phyloP scores from a whole-genome alignment of 1,140 invertebrate species.

The Pachyrhynchus sulphureomaculatus region DNA sequence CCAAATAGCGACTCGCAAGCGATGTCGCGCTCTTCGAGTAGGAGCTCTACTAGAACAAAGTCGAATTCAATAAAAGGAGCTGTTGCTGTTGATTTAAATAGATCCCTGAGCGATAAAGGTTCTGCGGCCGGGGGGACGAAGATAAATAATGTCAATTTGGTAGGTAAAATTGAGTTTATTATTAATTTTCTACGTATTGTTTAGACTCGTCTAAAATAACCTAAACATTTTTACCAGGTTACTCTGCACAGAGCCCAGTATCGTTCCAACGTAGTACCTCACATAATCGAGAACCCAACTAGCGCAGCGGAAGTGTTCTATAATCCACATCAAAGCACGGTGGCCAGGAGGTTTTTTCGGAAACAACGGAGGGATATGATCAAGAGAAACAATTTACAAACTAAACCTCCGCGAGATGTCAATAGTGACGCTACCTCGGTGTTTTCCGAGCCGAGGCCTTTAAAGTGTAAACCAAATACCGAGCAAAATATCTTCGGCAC shows the following conservation, averaged over 20 bases:
- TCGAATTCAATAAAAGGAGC: conserved; percentile 58
- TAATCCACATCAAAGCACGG: conserved; percentile 89
- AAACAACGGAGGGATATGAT: conserved; percentile 76
- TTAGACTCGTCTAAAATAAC: too few relatives aligned
- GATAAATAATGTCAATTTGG: conserved; percentile 62
- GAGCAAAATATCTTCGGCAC: conserved; percentile 66
- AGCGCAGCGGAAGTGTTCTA: conserved; percentile 80
- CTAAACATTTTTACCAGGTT: too few relatives aligned
- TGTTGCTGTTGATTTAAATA: conserved; percentile 51
- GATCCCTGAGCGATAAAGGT: conserved; percentile 35
- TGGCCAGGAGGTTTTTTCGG: conserved; percentile 88
- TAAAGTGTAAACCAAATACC: conserved; percentile 58
- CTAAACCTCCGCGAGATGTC: conserved; percentile 63
- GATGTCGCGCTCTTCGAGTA: conserved; percentile 62
- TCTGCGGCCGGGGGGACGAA: conserved; percentile 43
- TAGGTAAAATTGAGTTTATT: conserved; percentile 39
- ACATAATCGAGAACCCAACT: conserved; percentile 62
- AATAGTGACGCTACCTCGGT: conserved; percentile 58
- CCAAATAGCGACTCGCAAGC: conserved; percentile 37
- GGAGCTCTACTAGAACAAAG: conserved; percentile 60
- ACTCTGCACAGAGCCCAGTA: conserved; percentile 67
- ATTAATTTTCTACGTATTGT: too few relatives aligned
- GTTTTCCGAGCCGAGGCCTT: conserved; percentile 54
- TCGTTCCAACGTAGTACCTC: conserved; percentile 67
- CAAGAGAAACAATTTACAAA: conserved; percentile 73